Percentiles rank a stretch among this genome's conserved stretches.
phyloP scores from a whole-genome alignment of 2,113 vertebrate genomes.

The Chiloscyllium plagiosum region DNA sequence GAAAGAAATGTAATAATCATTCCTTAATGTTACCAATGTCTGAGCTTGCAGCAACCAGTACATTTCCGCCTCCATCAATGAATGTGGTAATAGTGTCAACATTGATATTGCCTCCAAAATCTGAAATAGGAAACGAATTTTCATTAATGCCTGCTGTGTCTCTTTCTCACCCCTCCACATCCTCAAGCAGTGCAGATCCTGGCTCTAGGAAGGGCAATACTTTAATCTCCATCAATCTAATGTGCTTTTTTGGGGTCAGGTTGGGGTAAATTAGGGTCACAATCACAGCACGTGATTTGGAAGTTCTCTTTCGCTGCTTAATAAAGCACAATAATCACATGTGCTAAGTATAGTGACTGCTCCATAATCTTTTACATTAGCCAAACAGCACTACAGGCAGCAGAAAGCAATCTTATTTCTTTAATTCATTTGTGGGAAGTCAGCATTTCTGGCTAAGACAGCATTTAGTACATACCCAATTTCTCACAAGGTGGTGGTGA shows the following conservation, averaged over 20 bases:
- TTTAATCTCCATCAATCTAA: not conserved
- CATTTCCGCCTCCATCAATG: constrained; percentile 88
- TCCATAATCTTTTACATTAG: not conserved
- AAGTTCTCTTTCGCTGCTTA: not conserved
- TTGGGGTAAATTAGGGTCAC: not conserved
- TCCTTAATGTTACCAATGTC: constrained; percentile 72
- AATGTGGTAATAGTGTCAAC: constrained; percentile 92
- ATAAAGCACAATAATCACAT: not conserved
- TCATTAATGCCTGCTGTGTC: not conserved
- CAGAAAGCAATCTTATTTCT: not conserved
- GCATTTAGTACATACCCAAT: too few species aligned
- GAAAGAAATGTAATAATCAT: not conserved
- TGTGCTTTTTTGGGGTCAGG: too few species aligned
- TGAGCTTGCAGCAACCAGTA: constrained; percentile 84
- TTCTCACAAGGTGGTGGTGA: too few species aligned
- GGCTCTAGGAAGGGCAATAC: not conserved
- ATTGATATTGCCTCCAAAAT: constrained; percentile 94
- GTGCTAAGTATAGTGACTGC: not conserved
- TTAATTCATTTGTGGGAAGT: not conserved
- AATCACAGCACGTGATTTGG: not conserved
- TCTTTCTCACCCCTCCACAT: not conserved
- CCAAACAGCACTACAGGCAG: not conserved
- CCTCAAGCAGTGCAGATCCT: not conserved
- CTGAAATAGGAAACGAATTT: constrained; percentile 51
- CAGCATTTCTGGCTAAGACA: too few species aligned